A percentile compares a stretch with the other conserved stretches of the same genome.
Conservation (phyloP, 37 sponge, comb jelly and placozoan species). For the Axinella damicornis region DNA sequence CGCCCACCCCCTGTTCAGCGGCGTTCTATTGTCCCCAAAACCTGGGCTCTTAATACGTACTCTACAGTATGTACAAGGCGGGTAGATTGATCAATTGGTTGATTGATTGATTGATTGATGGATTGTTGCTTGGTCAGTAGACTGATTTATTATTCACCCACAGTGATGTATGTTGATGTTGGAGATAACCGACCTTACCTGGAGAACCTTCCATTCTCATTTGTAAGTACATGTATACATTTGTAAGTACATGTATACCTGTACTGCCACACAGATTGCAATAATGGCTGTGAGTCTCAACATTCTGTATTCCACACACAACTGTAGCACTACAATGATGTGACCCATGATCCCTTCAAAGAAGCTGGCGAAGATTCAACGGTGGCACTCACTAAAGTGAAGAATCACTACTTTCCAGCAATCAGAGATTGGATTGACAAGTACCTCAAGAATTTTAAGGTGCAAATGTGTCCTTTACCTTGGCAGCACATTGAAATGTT, state of each 20-base stretch:
- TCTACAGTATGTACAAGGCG: no score
- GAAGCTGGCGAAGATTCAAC: conserved; percentile 22
- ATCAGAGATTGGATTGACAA: conserved; percentile 57
- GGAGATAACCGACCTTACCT: conserved; percentile 68
- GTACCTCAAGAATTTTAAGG: conserved; percentile 15
- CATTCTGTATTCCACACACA: not conserved
- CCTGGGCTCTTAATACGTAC: no score
- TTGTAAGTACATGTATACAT: conserved; percentile 39
- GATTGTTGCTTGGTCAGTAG: no score
- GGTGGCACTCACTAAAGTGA: conserved; percentile 60
- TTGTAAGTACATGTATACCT: no score
- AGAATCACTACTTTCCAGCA: conserved; percentile 47
- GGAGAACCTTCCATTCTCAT: conserved; percentile 68
- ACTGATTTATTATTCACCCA: not conserved
- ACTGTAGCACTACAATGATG: conserved; percentile 21
- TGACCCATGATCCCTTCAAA: conserved; percentile 28
- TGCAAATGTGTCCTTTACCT: no score
- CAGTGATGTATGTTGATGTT: conserved; percentile 77
- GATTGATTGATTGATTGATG: no score
- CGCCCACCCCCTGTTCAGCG: no score
- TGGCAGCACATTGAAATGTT: no score
- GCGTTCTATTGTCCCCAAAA: no score
- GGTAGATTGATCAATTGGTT: no score
- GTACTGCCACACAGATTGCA: no score
- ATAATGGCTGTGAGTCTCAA: not conserved